These are phyloP conservation scores for Anhinga rufa DNA, from an alignment of 2,113 vertebrate genomes.

Conservation along the genomic window DNA sequence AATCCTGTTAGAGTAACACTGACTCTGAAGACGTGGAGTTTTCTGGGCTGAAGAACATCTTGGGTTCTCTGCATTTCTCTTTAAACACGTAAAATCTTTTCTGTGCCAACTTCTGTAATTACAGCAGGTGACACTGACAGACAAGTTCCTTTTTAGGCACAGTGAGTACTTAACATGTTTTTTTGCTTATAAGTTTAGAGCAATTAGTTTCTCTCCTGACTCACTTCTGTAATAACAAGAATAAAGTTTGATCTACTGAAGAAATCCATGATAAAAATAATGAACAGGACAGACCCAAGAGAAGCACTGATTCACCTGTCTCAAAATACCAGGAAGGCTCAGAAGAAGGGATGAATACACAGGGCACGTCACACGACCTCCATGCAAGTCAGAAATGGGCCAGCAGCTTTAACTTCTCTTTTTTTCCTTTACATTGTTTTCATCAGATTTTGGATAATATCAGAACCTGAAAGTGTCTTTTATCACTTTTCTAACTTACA, in stretches of 20 bases:
- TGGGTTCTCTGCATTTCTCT: background rate
- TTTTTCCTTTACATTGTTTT: background rate
- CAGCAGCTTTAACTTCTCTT: background rate
- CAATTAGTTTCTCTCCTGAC: slow-evolving; percentile 3
- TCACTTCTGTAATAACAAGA: slow-evolving; percentile 10
- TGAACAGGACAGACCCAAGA: background rate
- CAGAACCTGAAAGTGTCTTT: background rate
- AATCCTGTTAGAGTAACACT: background rate
- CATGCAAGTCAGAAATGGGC: background rate
- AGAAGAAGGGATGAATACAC: background rate
- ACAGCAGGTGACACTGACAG: slow-evolving; percentile 28
- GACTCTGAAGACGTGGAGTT: background rate
- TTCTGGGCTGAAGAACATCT: background rate
- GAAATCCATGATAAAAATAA: background rate
- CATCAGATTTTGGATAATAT: background rate
- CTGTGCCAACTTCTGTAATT: background rate
- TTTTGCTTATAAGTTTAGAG: background rate
- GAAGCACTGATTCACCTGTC: background rate
- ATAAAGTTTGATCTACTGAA: background rate
- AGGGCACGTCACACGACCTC: too few relatives aligned
- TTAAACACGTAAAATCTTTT: background rate
- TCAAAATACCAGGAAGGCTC: background rate
- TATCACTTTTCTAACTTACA: background rate
- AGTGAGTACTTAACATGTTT: background rate
- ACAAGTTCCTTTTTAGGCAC: background rate